Base-by-base conservation (phyloP, 2,888 invertebrate species). In the Rhynchonema sp. region DNA sequence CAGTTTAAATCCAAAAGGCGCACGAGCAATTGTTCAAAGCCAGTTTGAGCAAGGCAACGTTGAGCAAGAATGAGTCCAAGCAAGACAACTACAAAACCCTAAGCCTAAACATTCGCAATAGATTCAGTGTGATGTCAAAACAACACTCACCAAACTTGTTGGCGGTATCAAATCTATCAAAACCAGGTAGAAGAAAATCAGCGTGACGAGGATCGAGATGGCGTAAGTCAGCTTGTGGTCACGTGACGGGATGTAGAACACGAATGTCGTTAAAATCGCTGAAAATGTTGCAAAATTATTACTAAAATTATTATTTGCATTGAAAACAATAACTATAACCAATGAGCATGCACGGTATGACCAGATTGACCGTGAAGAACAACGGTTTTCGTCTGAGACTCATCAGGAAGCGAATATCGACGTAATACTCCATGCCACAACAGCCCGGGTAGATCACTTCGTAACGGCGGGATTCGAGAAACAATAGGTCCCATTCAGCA, bases 141-240 rank as follows among this genome's bases (percentile, higher is more conserved):
- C n/a, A n/a, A n/a, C n/a, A n/a, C n/a, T n/a, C n/a, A n/a, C 94
- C 72, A 96, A 79, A 38, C 92, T 92, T 61, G 94, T 96, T 58
- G 94, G 94, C 55, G 96, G 96, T 73, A 96, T 94, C 73, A 96
- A 90, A 79, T 96, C 94, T 67, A 94, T 92, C 68, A 96, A 86
- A 77, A 96, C 82, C 66, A 96, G 81, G 80, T 94, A 94, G 82
- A 94, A 96, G 81, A 96, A 94, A 80, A 94, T 92, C 73, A 96
- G 86, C 77, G 92, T 91, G 79, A 96, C 91, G 70, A 96, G 83
- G 77, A 96, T 94, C 60, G 92, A 94, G 76, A 96, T 77, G 59
- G 92, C 92, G 59, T 96, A 80, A 1, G 94, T 92, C 64, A 96
- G 91, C 76, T 98, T 98, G 75, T 96, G 96, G 28, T 94, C 94